Conservation (phyloP, 2,113 vertebrate species). For the Scomber japonicus region DNA sequence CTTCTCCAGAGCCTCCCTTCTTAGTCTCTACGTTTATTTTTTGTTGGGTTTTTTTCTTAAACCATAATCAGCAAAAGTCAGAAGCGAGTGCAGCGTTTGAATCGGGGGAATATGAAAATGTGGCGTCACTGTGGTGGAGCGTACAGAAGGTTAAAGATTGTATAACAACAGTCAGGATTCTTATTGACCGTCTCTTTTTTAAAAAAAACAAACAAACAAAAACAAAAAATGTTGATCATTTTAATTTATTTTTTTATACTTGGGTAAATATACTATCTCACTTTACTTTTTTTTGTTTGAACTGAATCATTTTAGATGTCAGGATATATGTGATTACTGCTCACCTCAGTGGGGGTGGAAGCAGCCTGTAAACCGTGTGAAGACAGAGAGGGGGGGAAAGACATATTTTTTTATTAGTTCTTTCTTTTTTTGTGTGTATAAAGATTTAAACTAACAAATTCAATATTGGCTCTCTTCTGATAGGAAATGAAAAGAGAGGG, state of each 20-base stretch:
- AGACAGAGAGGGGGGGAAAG: conserved; percentile 9
- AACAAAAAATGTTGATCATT: conserved; percentile 73
- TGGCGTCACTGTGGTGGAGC: background rate
- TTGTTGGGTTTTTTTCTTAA: no score
- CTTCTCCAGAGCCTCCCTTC: background rate
- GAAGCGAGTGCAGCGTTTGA: background rate
- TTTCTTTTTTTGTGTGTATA: conserved; percentile 38
- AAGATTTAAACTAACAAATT: conserved; percentile 45
- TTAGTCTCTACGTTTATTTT: background rate
- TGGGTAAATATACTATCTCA: conserved; percentile 65
- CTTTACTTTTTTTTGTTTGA: conserved; percentile 61
- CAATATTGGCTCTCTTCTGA: conserved; percentile 5
- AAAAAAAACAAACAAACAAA: conserved; percentile 49
- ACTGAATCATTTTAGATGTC: conserved; percentile 69
- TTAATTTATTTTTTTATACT: conserved; percentile 89
- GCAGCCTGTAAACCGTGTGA: conserved; percentile 40
- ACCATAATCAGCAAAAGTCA: background rate
- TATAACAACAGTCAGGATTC: conserved; percentile 56
- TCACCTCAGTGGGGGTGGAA: conserved; percentile 35
- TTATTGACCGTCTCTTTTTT: conserved; percentile 58
- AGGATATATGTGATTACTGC: conserved; percentile 29
- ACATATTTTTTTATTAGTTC: conserved; percentile 49
- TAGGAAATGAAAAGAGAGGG: background rate
- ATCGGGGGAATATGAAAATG: background rate
- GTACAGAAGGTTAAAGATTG: conserved; percentile 46